Evolutionary conservation across 2,797 vertebrate species (phyloP).

Genomic region (Sibirionetta formosa): DNA sequence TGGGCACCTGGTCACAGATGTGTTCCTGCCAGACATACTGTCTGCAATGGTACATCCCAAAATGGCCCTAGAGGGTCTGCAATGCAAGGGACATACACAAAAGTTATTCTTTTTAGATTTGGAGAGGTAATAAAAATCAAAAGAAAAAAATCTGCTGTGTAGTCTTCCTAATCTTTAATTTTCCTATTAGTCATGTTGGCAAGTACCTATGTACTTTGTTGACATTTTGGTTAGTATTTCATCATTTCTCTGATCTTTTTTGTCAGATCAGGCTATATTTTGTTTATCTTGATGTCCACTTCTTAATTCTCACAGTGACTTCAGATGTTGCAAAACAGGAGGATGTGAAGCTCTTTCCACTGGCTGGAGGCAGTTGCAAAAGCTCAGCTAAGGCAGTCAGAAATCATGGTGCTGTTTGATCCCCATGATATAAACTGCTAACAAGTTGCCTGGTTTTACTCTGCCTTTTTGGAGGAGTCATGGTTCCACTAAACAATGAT

Average conservation of each 20-base stretch:
- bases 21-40: constrained; percentile 67
- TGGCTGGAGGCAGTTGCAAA: not conserved
- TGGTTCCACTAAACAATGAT: not conserved
- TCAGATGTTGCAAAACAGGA: not conserved
- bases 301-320: not conserved
- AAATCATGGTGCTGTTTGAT: not conserved
- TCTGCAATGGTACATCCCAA: constrained; percentile 63
- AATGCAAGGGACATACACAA: not conserved
- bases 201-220: not conserved
- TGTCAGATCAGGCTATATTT: not conserved
- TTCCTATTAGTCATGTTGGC: constrained; percentile 19
- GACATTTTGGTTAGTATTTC: constrained; percentile 7
- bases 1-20: constrained; percentile 73
- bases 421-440: not conserved
- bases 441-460: not conserved
- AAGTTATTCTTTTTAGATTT: constrained; percentile 35
- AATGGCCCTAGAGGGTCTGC: constrained; percentile 59
- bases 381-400: not conserved
- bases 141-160: not conserved
- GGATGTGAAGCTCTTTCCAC: not conserved
- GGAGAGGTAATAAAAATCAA: constrained; percentile 21
- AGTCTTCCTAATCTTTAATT: not conserved
- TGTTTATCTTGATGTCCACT: not conserved
- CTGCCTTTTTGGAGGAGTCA: not conserved
- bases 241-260: not conserved